Base-by-base conservation (phyloP, 1,140 invertebrate species). In the Caenorhabditis tropicalis region DNA sequence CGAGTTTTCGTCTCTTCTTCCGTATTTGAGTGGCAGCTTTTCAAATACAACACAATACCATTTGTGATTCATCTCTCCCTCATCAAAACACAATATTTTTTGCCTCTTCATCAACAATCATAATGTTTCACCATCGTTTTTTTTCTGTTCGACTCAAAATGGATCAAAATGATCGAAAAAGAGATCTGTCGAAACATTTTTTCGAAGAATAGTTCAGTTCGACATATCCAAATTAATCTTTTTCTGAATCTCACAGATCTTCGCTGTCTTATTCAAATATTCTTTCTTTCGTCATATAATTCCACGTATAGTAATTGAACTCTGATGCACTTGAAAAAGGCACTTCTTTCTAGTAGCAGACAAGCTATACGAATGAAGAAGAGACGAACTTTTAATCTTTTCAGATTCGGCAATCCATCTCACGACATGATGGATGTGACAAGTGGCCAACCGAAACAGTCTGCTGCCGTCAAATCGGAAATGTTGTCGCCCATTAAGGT, bases 341-440 rank as follows among this genome's bases (percentile, higher is more conserved):
- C 39, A 6, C 12, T 12, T 43, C 39, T 43, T 43, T 43, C 12
- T 43, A 6, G 39, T 43, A n/a, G 39, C 12, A 43, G 39, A 43
- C 39, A 43, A 12, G 5, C 12, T 43, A 6, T 43, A 6, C 5
- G 5, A 12, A 43, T 6, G 39, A 43, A 36, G 31, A 65, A 36
- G 19, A n/a, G 16, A n/a, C 58, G 29, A 65, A 65, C 31, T 74
- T 74, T n/a, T 43, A 74, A 46, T 24, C 7, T 10, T 74, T 74
- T 21, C 65, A 74, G 65, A 74, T 74, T 74, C 36, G 65, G 33
- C 33, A 74, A 74, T 74, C 65, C 36, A 74, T 74, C 65, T 74
- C 65, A 43, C 65, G 65, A 74, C 36, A 74, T 74, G 65, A 43
- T 74, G 65, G 65, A 74, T 39, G 65, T 74, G 65, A 74, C 65